phyloP scores from a whole-genome alignment of 2,797 vertebrate species.

The Tympanoctomys barrerae region DNA sequence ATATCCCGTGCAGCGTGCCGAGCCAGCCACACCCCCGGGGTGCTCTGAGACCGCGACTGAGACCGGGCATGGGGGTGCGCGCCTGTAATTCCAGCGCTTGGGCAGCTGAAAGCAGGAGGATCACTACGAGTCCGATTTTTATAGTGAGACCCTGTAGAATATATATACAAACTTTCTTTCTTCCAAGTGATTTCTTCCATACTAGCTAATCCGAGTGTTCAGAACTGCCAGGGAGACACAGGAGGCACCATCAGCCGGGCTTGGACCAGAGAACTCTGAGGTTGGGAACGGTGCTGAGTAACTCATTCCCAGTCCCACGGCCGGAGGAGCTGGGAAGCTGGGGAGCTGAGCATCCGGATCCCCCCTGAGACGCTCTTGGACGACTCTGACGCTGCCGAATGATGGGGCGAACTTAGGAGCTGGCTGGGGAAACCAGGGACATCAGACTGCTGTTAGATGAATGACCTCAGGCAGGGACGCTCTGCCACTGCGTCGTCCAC shows the following conservation, averaged over 20 bases:
- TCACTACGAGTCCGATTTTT: too few relatives aligned
- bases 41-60: too few relatives aligned
- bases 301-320: neutral
- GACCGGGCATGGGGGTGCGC: too few relatives aligned
- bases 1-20: too few relatives aligned
- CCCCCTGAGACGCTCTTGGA: neutral
- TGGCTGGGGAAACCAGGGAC: constrained; percentile 52
- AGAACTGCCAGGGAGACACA: neutral
- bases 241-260: neutral
- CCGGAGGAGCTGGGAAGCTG: neutral
- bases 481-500: neutral
- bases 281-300: neutral
- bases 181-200: neutral
- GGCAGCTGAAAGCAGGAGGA: too few relatives aligned
- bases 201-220: neutral
- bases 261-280: constrained; percentile 36
- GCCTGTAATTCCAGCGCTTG: too few relatives aligned
- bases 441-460: constrained; percentile 5
- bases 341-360: neutral
- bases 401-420: constrained; percentile 7
- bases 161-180: neutral
- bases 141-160: too few relatives aligned
- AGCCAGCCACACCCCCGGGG: too few relatives aligned
- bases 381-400: constrained; percentile 47
- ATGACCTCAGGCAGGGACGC: neutral